These are phyloP conservation scores for Hirundo rustica DNA, from an alignment of 2,797 vertebrate species.

Conservation along the genomic window DNA sequence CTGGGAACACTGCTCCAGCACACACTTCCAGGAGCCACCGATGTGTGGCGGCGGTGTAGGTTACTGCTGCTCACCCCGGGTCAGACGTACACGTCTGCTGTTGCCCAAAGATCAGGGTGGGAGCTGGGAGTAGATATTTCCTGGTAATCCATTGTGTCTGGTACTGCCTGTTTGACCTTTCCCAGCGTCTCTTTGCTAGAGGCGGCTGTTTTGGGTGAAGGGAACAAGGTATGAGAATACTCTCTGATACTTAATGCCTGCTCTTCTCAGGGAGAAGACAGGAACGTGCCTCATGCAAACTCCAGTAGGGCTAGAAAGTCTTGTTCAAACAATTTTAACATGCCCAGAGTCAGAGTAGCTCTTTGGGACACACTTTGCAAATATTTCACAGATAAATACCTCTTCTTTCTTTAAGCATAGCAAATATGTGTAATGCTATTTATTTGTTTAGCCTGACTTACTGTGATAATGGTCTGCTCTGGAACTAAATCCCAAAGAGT, in stretches of 20 bases:
- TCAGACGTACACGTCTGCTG: not conserved
- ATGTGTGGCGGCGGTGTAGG: rapidly evolving
- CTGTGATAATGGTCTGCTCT: not conserved
- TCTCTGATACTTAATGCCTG: not conserved
- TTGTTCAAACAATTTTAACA: not conserved
- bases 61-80: rapidly evolving
- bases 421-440: not conserved
- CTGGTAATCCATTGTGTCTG: rapidly evolving
- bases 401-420: not conserved
- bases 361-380: not conserved
- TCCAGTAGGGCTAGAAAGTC: not conserved
- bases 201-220: not conserved
- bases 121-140: not conserved
- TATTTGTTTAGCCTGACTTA: not conserved
- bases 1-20: not conserved
- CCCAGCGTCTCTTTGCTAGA: not conserved
- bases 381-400: not conserved
- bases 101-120: not conserved
- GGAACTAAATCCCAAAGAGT: not conserved
- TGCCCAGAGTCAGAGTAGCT: not conserved
- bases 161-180: not conserved
- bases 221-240: not conserved
- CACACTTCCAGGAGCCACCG: rapidly evolving
- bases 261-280: not conserved
- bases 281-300: not conserved